These are phyloP conservation scores for Holcopasites calliopsidis DNA, from an alignment of 1,140 invertebrate genomes.

Conservation along the genomic window DNA sequence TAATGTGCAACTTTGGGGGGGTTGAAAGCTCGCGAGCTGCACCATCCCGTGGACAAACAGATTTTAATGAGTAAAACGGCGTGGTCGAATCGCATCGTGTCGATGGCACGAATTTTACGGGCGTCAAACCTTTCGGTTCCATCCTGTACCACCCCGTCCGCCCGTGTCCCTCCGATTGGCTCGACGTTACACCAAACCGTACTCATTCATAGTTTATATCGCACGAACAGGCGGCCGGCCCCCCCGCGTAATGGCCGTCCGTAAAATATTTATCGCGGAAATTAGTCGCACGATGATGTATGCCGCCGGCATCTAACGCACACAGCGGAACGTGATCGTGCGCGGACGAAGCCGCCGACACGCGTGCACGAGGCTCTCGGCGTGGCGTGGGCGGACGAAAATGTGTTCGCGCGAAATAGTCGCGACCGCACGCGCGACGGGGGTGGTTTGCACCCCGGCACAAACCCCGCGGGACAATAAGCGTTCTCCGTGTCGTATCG, in stretches of 20 bases:
- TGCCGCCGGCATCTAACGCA: slow-evolving; percentile 40
- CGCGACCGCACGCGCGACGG: slow-evolving; percentile 42
- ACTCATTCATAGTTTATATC: slow-evolving; percentile 65
- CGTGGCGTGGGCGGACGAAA: slow-evolving; percentile 19
- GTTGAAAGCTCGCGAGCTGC: slow-evolving; percentile 16
- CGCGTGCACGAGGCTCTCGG: background rate
- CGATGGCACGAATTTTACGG: slow-evolving; percentile 58
- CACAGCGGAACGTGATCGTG: background rate
- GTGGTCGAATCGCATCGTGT: slow-evolving; percentile 41
- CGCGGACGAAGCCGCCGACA: background rate
- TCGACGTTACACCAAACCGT: slow-evolving; percentile 54
- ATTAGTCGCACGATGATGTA: slow-evolving; percentile 72
- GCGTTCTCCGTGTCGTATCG: slow-evolving; percentile 45
- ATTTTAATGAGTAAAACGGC: slow-evolving; percentile 57
- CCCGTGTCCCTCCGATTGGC: slow-evolving; percentile 4
- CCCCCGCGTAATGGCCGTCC: slow-evolving; percentile 68
- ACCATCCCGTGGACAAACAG: slow-evolving; percentile 48
- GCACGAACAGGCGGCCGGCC: slow-evolving; percentile 52
- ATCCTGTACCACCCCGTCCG: background rate
- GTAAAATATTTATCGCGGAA: slow-evolving; percentile 74
- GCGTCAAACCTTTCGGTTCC: slow-evolving; percentile 52
- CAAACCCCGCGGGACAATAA: slow-evolving; percentile 22
- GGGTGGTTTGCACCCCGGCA: background rate
- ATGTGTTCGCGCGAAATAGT: slow-evolving; percentile 45
- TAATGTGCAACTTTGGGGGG: background rate